Evolutionary conservation across 2,888 invertebrate genomes (phyloP).

Genomic region (Hemaris fuciformis): DNA sequence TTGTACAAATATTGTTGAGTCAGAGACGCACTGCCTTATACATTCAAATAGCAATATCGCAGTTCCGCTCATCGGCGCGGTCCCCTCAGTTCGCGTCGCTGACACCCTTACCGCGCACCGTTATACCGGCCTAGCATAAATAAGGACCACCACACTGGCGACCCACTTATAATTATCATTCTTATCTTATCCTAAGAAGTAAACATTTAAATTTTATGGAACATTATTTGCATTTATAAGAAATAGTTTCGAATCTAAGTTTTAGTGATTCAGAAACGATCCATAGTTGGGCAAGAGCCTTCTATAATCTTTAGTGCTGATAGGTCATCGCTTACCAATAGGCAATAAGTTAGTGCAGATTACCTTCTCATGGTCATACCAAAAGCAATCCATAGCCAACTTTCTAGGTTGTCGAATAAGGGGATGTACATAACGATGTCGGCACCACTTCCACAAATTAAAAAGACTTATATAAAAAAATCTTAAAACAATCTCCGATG

Average conservation of each 20-base stretch:
- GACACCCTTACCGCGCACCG: constrained; percentile 10
- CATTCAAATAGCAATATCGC: constrained; percentile 34
- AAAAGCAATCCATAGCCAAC: no score
- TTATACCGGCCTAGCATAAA: neutral
- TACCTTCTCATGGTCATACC: no score
- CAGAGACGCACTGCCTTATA: constrained; percentile 29
- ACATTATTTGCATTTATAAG: no score
- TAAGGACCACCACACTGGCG: neutral
- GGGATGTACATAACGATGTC: neutral
- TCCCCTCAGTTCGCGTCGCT: neutral
- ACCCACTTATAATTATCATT: neutral
- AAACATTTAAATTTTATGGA: no score
- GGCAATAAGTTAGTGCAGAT: no score
- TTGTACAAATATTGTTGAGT: neutral
- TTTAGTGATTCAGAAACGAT: no score
- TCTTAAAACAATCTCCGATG: neutral
- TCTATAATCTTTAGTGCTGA: no score
- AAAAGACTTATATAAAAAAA: neutral
- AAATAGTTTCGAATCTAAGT: no score
- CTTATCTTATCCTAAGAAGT: no score
- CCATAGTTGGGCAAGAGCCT: no score
- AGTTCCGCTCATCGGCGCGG: constrained; percentile 32
- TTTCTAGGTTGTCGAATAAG: neutral
- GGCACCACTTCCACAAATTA: neutral
- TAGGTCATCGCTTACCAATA: no score